phyloP scores from a whole-genome alignment of 2,888 invertebrate genomes.

The Epinotia brunnichana region DNA sequence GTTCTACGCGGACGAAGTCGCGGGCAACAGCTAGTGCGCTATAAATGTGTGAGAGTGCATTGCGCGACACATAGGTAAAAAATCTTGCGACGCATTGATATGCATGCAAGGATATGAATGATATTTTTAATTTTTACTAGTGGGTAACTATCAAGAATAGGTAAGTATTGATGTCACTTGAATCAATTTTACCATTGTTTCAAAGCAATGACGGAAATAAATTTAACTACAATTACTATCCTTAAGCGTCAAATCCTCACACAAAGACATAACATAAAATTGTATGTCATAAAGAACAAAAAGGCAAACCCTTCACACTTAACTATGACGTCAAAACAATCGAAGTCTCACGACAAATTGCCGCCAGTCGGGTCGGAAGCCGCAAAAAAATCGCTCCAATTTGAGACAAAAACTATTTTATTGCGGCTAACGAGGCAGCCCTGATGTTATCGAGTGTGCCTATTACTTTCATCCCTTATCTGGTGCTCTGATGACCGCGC shows the following conservation, averaged over 20 bases:
- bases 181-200: too few relatives aligned
- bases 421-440: constrained; percentile 76
- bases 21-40: too few relatives aligned
- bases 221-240: too few relatives aligned
- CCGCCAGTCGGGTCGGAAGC: constrained; percentile 68
- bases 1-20: too few relatives aligned
- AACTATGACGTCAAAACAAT: constrained; percentile 51
- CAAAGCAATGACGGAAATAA: too few relatives aligned
- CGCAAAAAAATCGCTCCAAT: constrained; percentile 79
- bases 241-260: neutral
- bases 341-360: constrained; percentile 70
- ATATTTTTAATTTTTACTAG: too few relatives aligned
- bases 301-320: constrained; percentile 33
- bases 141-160: too few relatives aligned
- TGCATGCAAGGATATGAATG: too few relatives aligned
- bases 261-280: constrained; percentile 9
- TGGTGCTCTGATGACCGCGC: constrained; percentile 64
- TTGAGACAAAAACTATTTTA: constrained; percentile 74
- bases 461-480: constrained; percentile 81
- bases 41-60: too few relatives aligned
- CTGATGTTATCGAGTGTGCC: constrained; percentile 73
- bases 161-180: too few relatives aligned
- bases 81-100: too few relatives aligned
- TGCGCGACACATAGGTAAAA: too few relatives aligned
- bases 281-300: constrained; percentile 19